A percentile compares a stretch with the other conserved stretches of the same genome.
phyloP scores from a whole-genome alignment of 2,797 vertebrate genomes.

The Semaprochilodus insignis region DNA sequence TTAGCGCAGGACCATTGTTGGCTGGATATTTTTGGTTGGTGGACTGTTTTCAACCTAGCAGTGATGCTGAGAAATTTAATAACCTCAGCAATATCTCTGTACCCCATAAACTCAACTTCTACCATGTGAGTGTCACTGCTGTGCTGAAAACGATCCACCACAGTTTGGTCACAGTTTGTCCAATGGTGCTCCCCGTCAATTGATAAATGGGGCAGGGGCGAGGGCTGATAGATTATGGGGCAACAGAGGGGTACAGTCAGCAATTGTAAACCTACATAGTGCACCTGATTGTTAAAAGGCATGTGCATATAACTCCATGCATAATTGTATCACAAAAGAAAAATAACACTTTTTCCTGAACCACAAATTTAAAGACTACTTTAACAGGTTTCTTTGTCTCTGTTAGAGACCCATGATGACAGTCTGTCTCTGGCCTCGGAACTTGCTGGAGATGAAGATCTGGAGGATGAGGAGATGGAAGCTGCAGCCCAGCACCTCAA shows the following conservation, averaged over 20 bases:
- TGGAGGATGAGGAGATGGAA: constrained; percentile 86
- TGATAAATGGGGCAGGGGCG: background rate
- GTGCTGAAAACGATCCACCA: background rate
- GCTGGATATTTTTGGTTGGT: background rate
- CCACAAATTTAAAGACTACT: background rate
- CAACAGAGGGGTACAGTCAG: background rate
- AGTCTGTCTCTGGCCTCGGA: constrained; percentile 73
- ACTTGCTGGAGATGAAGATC: constrained; percentile 74
- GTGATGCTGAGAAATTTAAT: too few species aligned
- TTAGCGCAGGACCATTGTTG: background rate
- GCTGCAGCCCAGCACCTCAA: constrained; percentile 89
- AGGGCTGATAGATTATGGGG: background rate
- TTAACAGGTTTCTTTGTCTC: constrained; percentile 21
- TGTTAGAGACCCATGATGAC: constrained; percentile 78
- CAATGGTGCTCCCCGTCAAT: background rate
- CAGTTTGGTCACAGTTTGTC: too few species aligned
- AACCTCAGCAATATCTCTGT: too few species aligned
- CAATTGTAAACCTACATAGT: background rate
- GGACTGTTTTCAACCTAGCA: background rate
- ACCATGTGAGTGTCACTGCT: background rate
- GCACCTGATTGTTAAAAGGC: background rate
- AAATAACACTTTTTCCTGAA: background rate
- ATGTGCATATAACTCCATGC: background rate
- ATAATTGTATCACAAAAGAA: too few species aligned
- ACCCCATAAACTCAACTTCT: background rate